Base-by-base conservation (phyloP, 2,888 invertebrate species). In the Eupithecia exiguata region DNA sequence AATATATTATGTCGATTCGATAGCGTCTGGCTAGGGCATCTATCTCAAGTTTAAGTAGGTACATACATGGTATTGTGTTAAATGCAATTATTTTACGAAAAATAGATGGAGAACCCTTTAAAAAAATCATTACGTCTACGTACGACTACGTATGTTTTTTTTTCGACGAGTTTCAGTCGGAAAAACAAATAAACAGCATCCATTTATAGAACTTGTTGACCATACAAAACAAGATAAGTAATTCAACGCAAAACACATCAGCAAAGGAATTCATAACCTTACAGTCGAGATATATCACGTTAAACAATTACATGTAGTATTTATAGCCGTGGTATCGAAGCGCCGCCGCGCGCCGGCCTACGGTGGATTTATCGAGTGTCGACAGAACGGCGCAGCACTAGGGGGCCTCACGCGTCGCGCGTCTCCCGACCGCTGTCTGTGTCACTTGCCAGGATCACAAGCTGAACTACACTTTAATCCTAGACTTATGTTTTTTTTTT, bases 321-420 rank as follows among this genome's bases (percentile, higher is more conserved):
- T 83, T 78, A 80, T 77, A 72, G 72, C 68, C 79, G 77, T 76
- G 79, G 62, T 69, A 73, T 76, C 76, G 77, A 81, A 75, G 79
- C 71, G 80, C 77, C 71, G 80, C 77, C 78, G 73, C 49, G 49
- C 53, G 53, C 21, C 53, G 21, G 73, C 78, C 62, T 69, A 66
- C 49, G 67, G 70, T 63, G 72, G 86, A 90, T 89, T 90, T 90
- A 89, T 90, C 91, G 91, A 90, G 90, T 91, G 93, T 90, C 92
- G 93, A 92, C 92, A 91, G 87, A 86, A 87, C 88, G 84, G 89
- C 89, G 89, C 94, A 91, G 82, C 93, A 93, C 93, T 93, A 93
- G 93, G 93, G 92, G 93, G 92, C 91, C 93, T 92, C 93, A 92
- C 93, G 93, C 93, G 92, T 92, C 86, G 90, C 89, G 87, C 91